Percentiles rank a stretch among this genome's conserved stretches.
Evolutionary conservation across 2,888 invertebrate species (phyloP).

Genomic region (Pammene aurita): DNA sequence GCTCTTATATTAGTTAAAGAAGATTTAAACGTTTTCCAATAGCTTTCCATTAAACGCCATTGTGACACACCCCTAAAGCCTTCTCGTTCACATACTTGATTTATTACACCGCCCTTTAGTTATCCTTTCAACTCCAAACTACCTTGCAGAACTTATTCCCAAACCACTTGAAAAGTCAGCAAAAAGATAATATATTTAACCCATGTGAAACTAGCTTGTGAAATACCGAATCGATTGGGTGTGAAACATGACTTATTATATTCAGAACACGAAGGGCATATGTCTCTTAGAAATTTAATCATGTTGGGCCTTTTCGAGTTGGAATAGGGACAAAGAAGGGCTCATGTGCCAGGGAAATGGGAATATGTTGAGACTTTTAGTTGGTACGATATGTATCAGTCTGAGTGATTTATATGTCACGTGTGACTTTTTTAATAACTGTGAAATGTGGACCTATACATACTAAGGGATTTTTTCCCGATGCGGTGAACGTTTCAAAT

Average conservation of each 20-base stretch:
- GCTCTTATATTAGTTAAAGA: background rate
- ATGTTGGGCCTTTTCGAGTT: background rate
- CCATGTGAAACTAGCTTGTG: background rate
- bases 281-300: too few species aligned
- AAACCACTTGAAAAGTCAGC: background rate
- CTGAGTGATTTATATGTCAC: slow-evolving; percentile 23
- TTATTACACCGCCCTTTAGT: slow-evolving; percentile 11
- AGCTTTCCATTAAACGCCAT: slow-evolving; percentile 3
- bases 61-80: slow-evolving; percentile 14
- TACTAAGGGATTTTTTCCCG: background rate
- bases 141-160: slow-evolving; percentile 13
- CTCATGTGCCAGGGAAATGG: background rate
- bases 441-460: slow-evolving; percentile 2
- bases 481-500: background rate
- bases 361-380: background rate
- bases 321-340: background rate
- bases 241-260: slow-evolving; percentile 14
- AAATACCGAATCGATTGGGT: slow-evolving; percentile 10
- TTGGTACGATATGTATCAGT: background rate
- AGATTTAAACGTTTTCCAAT: slow-evolving; percentile 13
- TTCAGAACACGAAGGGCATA: background rate
- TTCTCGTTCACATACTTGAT: slow-evolving; percentile 23
- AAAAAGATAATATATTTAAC: too few species aligned
- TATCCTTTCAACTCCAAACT: slow-evolving; percentile 13
- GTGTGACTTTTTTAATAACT: slow-evolving; percentile 22